These are phyloP conservation scores for Acromyrmex charruanus DNA, from an alignment of 1,140 invertebrate genomes.

Conservation along the genomic window DNA sequence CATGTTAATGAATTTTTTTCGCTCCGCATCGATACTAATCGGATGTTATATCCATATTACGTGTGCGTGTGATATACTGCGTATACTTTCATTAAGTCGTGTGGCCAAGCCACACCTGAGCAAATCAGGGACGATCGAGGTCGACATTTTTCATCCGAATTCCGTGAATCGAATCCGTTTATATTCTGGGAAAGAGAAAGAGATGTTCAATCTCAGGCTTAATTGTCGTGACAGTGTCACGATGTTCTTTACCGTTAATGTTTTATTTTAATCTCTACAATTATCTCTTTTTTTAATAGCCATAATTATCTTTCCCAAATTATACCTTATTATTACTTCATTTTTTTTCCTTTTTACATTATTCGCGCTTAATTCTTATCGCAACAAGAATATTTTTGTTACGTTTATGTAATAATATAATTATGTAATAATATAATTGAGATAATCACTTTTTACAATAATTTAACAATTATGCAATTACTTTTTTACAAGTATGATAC, in stretches of 20 bases:
- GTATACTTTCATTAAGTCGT: slow-evolving; percentile 35
- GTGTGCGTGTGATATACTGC: slow-evolving; percentile 10
- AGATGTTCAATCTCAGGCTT: not conserved
- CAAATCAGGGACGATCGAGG: slow-evolving; percentile 34
- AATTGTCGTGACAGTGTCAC: not conserved
- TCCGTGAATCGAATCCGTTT: not conserved
- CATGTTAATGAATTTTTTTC: slow-evolving; percentile 58
- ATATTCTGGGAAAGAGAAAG: not conserved
- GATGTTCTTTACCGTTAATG: not conserved
- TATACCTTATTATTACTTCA: not conserved
- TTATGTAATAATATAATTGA: not conserved
- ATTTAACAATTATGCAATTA: not conserved
- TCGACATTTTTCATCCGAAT: slow-evolving; percentile 8
- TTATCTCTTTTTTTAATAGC: slow-evolving; percentile 1
- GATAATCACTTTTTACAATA: not conserved
- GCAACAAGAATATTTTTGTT: not conserved
- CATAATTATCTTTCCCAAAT: slow-evolving; percentile 4
- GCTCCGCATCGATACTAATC: slow-evolving; percentile 45
- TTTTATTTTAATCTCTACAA: slow-evolving; percentile 9
- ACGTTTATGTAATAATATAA: not conserved
- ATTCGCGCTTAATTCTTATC: not conserved
- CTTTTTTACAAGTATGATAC: not conserved
- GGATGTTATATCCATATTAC: slow-evolving; percentile 39
- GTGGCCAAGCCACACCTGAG: slow-evolving; percentile 37
- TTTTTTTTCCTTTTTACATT: not conserved